phyloP scores from a whole-genome alignment of 2,113 vertebrate genomes.

The Fregata magnificens region DNA sequence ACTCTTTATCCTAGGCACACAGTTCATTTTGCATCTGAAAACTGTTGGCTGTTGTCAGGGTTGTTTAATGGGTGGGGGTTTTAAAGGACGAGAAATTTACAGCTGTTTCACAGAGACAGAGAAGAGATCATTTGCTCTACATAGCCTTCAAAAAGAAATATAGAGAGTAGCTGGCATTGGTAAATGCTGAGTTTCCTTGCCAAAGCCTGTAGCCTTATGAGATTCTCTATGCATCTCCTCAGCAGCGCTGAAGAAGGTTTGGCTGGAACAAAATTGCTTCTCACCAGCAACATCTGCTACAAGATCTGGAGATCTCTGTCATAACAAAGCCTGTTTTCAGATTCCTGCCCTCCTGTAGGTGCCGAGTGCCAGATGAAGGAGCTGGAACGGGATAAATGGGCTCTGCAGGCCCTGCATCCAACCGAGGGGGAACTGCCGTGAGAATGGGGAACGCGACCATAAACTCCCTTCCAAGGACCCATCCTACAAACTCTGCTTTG shows the following conservation, averaged over 20 bases:
- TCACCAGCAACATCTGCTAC: conserved; percentile 60
- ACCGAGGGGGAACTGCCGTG: not conserved
- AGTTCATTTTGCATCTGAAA: conserved; percentile 38
- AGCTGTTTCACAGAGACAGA: conserved; percentile 49
- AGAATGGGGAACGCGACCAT: not conserved
- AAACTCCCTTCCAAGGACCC: not conserved
- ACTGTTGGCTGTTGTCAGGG: conserved; percentile 30
- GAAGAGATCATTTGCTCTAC: conserved; percentile 48
- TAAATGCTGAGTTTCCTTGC: conserved; percentile 36
- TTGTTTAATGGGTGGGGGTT: conserved; percentile 5
- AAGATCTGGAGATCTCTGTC: conserved; percentile 58
- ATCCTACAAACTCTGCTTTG: not conserved
- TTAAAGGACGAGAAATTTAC: conserved; percentile 57
- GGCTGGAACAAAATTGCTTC: conserved; percentile 54
- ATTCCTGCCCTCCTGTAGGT: conserved; percentile 46
- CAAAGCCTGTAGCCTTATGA: conserved; percentile 55
- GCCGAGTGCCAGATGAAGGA: conserved; percentile 33
- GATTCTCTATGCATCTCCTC: conserved; percentile 33
- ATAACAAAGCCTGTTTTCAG: conserved; percentile 54
- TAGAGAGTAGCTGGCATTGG: conserved; percentile 28
- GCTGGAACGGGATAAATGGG: conserved; percentile 38
- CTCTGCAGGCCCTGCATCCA: not conserved
- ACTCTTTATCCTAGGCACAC: conserved; percentile 12
- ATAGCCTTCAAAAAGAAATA: conserved; percentile 53
- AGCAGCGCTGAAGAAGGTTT: conserved; percentile 34